A percentile compares a stretch with the other conserved stretches of the same genome.
Conservation (phyloP, 2,888 invertebrate genomes). For the Masnerella sp. region DNA sequence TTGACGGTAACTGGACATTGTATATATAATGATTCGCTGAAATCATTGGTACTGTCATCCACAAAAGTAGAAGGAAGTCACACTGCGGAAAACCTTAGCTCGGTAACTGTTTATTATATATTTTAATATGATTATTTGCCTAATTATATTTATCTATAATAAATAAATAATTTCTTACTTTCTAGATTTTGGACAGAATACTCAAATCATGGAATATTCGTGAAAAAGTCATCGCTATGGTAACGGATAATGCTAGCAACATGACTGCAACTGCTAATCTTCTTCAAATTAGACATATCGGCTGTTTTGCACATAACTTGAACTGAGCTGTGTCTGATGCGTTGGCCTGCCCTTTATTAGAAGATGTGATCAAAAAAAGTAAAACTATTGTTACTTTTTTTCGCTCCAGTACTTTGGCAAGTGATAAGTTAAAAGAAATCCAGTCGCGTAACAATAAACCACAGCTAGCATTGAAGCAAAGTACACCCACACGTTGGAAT, state of each 20-base stretch:
- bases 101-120: not conserved
- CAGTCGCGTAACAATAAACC: conserved; percentile 1
- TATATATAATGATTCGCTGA: not conserved
- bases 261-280: conserved; percentile 8
- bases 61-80: conserved; percentile 14
- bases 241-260: conserved; percentile 21
- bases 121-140: conserved; percentile 3
- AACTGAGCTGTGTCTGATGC: conserved; percentile 12
- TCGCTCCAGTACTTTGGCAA: conserved; percentile 6
- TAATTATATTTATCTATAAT: too few species aligned
- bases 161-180: not conserved
- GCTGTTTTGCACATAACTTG: conserved; percentile 16
- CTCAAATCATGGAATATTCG: conserved; percentile 9
- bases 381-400: conserved; percentile 13
- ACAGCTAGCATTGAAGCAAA: conserved; percentile 2
- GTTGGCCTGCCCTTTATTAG: not conserved
- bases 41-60: conserved; percentile 10
- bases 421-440: conserved; percentile 21
- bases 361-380: not conserved
- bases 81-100: conserved; percentile 14
- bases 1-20: conserved; percentile 17
- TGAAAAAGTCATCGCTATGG: conserved; percentile 8
- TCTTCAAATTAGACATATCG: conserved; percentile 5
- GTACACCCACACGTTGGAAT: conserved; percentile 22
- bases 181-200: conserved; percentile 6